Evolutionary conservation across 1,140 invertebrate genomes (phyloP), one percentile per base, ranked within the genome.

Genomic region (Bombus difficillimus): DNA sequence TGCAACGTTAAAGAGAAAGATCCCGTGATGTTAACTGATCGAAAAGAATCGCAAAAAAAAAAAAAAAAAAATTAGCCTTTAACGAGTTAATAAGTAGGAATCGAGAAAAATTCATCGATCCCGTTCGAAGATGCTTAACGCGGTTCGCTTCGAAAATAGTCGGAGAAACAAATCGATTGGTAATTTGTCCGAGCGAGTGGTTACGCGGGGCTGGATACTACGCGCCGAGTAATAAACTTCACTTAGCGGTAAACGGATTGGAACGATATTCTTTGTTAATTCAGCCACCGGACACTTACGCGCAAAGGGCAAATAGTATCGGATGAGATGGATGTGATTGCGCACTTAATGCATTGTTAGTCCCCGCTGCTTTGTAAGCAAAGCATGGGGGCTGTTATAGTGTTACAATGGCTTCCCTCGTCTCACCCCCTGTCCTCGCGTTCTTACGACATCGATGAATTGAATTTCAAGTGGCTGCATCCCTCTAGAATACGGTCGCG

Each of bases 381-480:
- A 93, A 93, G 92, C 93, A 94, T 95, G 93, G 93, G 94, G 94
- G 94, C 92, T 91, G 93, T 94, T 94, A 93, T 94, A 93, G 93
- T 93, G 92, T 94, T 94, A 95, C 94, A 95, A 95, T 95, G 89
- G 92, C 81, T 73, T 86, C 84, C 83, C 86, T 37, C 72, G 57
- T 83, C 81, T 86, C 88, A 72, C 73, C 71, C n/a, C 80, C 77
- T 53, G 76, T 86, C 88, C 88, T 87, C 85, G 39, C 43, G 78
- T 88, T 91, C 91, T 91, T 89, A 90, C 89, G 90, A 88, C 93
- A 94, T 94, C 93, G 94, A 88, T 92, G 93, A 95, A 95, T 95
- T 95, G 94, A 95, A 95, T 95, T 95, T 95, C 95, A 95, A 95
- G 95, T 95, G 94, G 94, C 93, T 93, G 94, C 95, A 95, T 95